Evolutionary conservation across 2,113 vertebrate species (phyloP).

Genomic region (Malurus elegans): DNA sequence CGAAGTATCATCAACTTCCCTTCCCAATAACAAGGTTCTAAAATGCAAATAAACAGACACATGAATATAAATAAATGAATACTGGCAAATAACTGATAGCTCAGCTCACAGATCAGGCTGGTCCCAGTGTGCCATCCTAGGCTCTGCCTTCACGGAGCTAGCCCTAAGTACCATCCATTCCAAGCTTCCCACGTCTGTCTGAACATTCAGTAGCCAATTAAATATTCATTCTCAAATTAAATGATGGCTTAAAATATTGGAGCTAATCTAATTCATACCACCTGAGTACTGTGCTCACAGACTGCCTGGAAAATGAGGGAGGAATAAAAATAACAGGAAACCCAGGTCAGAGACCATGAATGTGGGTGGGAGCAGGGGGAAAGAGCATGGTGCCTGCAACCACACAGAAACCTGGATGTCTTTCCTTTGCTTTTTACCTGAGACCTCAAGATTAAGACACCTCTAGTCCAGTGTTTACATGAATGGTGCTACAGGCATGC

Average conservation of each 20-base stretch:
- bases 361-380: rapidly evolving
- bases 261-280: not conserved
- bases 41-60: not conserved
- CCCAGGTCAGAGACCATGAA: not conserved
- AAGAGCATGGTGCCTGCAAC: not conserved
- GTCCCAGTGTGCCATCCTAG: not conserved
- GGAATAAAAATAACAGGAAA: not conserved
- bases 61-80: not conserved
- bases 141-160: not conserved
- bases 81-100: not conserved
- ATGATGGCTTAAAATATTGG: slow-evolving; percentile 15
- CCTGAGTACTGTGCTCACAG: not conserved
- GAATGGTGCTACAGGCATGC: not conserved
- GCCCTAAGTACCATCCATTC: rapidly evolving
- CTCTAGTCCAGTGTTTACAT: not conserved
- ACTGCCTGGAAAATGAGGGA: not conserved
- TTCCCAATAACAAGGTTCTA: not conserved
- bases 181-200: not conserved
- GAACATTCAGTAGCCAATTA: not conserved
- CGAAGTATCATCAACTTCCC: not conserved
- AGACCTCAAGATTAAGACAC: not conserved
- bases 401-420: not conserved
- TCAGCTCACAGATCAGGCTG: not conserved
- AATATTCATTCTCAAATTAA: slow-evolving; percentile 32
- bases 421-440: not conserved